A percentile compares a stretch with the other conserved stretches of the same genome.
phyloP scores from a whole-genome alignment of 1,140 invertebrate species.

The Saxidomus purpurata region DNA sequence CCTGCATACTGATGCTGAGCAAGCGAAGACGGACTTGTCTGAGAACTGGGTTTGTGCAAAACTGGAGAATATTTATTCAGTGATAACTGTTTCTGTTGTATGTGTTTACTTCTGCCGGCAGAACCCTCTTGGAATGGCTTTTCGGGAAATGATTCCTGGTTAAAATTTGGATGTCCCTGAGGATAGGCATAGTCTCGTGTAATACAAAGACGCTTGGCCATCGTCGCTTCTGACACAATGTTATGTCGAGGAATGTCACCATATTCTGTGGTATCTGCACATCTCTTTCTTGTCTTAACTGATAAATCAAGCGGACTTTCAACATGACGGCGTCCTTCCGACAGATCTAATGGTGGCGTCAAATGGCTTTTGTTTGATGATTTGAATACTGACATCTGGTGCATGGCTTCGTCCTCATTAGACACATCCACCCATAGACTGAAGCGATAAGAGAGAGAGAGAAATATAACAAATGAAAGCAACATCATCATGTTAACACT shows the following conservation, averaged over 20 bases:
- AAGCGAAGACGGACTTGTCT: neutral
- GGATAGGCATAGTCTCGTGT: constrained; percentile 47
- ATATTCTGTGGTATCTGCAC: constrained; percentile 67
- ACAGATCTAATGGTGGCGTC: constrained; percentile 57
- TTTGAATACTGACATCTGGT: neutral
- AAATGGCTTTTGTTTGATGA: constrained; percentile 21
- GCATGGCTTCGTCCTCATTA: constrained; percentile 6
- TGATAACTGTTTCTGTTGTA: neutral
- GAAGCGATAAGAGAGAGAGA: neutral
- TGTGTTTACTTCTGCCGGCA: neutral
- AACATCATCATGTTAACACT: neutral
- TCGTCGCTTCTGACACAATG: neutral
- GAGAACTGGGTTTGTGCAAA: neutral
- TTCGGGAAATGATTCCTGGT: neutral
- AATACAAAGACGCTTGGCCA: constrained; percentile 28
- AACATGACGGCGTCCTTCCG: constrained; percentile 54
- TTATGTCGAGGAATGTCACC: neutral
- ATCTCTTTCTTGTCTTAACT: constrained; percentile 66
- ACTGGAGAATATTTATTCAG: neutral
- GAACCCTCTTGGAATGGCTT: neutral
- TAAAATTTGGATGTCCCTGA: constrained; percentile 48
- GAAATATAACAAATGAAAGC: neutral
- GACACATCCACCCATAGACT: constrained; percentile 27
- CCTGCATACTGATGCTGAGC: neutral
- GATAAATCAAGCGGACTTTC: constrained; percentile 73